Evolutionary conservation across 2,113 vertebrate genomes (phyloP).

Genomic region (Myrmophylax atrothorax): DNA sequence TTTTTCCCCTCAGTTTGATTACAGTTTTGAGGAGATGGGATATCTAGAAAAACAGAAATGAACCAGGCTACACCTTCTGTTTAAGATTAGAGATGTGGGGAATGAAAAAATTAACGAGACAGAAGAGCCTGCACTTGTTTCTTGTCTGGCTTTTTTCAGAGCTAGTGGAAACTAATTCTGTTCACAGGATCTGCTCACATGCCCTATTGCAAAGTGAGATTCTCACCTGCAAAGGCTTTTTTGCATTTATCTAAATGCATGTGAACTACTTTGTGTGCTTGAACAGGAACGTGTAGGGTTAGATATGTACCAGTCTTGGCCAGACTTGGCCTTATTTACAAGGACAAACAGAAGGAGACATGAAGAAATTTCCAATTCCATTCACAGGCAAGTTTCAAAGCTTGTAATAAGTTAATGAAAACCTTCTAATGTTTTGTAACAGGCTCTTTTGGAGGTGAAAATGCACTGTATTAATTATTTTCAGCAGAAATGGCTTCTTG

Average conservation of each 20-base stretch:
- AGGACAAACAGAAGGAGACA: neutral
- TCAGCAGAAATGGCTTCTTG: constrained; percentile 44
- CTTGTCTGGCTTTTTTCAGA: neutral
- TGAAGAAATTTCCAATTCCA: neutral
- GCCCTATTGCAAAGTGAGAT: neutral
- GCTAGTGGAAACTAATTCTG: neutral
- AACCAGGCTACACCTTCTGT: neutral
- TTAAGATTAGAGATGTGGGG: neutral
- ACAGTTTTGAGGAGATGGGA: neutral
- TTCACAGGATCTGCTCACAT: fast-evolving
- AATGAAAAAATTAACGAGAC: neutral
- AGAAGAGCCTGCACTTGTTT: neutral
- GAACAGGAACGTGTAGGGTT: neutral
- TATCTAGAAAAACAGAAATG: neutral
- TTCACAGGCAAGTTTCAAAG: neutral
- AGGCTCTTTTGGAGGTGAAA: neutral
- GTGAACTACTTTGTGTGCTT: neutral
- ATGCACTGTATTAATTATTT: constrained; percentile 27
- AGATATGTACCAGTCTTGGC: neutral
- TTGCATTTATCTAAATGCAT: neutral
- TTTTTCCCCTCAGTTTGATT: neutral
- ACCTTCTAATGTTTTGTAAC: neutral
- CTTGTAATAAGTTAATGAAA: constrained; percentile 10
- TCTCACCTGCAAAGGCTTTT: neutral
- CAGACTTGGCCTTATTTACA: neutral